Base-by-base conservation (phyloP, 2,113 vertebrate species). In the Donacobius atricapilla region DNA sequence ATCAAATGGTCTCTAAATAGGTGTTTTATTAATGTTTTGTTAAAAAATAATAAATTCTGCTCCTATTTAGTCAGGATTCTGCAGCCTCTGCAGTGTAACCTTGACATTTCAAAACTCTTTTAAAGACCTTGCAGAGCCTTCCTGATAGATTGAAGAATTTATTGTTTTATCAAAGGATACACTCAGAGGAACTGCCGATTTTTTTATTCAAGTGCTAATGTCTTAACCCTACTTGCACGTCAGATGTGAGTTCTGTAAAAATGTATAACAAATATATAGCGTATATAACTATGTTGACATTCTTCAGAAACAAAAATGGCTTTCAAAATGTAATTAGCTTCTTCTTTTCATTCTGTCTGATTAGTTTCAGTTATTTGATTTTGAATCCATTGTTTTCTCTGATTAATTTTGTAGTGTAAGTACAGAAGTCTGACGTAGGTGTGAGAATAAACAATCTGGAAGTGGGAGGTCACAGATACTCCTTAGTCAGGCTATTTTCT, bases 21-120 rank as follows among this genome's bases (percentile, higher is more conserved):
- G n/a, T 27, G 64, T 83, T 91, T 89, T 83, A 90, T 90, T 92
- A 95, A 85, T 91, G 51, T 83, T 94, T 96, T 88, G 50, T 89
- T 90, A 28, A 95, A 95, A 96, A 94, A 58, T 21, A 92, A 90
- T 87, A 66, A 70, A 73, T 93, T 83, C 3, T 78, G 2, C 64
- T 87, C 64, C 66, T 71, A 11, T 71, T 87, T 75, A 94, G 85
- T 75, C 44, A 76, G 61, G 69, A 40, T 72, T 89, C 56, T 89
- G 24, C 44, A 64, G 61, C 42, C 37, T 94, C 48, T 84, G 61
- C 70, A 72, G 57, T 33, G 18, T 79, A 96, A 96, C 58, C 84
- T 97, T 96, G 89, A 83, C 58, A 93, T 83, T 79, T 79, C 61
- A 57, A 91, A 93, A 60, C 31, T 37, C 24, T 68, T 58, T 66